Evolutionary conservation across 2,888 invertebrate genomes (phyloP).

Genomic region (Micoletzkya japonica): DNA sequence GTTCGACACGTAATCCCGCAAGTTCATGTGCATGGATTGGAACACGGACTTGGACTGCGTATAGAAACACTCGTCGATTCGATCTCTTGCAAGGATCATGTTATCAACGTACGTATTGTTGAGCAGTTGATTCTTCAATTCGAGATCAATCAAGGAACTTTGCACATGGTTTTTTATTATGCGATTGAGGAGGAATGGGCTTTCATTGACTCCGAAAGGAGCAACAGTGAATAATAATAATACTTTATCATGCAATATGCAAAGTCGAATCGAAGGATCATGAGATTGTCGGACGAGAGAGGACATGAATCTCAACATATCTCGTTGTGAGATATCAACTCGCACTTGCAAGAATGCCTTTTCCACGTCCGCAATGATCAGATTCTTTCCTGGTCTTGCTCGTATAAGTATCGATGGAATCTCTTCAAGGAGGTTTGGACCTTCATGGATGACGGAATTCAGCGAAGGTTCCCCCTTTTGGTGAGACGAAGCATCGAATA

Average conservation of each 20-base stretch:
- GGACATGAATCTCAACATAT: conserved; percentile 37
- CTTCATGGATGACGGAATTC: conserved; percentile 36
- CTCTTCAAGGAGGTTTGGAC: conserved; percentile 28
- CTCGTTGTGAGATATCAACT: conserved; percentile 31
- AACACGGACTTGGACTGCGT: not conserved
- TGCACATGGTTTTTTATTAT: conserved; percentile 32
- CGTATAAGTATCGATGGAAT: conserved; percentile 32
- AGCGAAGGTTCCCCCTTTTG: conserved; percentile 29
- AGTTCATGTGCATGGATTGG: not conserved
- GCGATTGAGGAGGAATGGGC: conserved; percentile 32
- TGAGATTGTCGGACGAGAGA: no score
- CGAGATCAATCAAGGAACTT: no score
- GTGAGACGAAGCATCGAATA: conserved; percentile 34
- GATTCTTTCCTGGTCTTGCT: conserved; percentile 16
- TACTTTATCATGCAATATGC: no score
- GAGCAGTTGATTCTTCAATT: not conserved
- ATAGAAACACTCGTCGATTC: not conserved
- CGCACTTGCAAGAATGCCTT: no score
- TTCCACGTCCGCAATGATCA: conserved; percentile 37
- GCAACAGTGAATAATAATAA: conserved; percentile 34
- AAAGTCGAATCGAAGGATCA: no score
- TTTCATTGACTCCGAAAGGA: conserved; percentile 37
- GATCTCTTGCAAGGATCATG: not conserved
- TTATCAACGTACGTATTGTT: not conserved
- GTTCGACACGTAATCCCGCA: not conserved